A percentile compares a stretch with the other conserved stretches of the same genome.
Evolutionary conservation across 2,888 invertebrate genomes (phyloP).

Genomic region (Tachystola acroxantha): DNA sequence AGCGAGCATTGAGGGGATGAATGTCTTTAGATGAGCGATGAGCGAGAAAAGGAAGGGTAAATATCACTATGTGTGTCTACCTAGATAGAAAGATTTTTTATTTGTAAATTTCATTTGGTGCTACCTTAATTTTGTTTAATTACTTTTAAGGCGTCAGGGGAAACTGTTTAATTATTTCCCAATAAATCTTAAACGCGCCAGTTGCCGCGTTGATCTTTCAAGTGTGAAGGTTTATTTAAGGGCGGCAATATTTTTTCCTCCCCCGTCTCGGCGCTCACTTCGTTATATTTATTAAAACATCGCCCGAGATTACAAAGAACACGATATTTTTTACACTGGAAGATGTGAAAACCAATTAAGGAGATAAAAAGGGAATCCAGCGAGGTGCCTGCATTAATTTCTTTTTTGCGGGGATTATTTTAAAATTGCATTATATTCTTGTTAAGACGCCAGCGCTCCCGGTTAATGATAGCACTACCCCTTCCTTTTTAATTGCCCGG

Average conservation of each 20-base stretch:
- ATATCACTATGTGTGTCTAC: too few species aligned
- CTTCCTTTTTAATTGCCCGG: constrained; percentile 74
- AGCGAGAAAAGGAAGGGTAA: too few species aligned
- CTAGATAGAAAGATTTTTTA: too few species aligned
- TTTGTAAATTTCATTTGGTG: background rate
- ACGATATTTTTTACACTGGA: constrained; percentile 77
- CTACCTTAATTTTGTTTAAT: constrained; percentile 44
- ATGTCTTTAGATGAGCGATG: too few species aligned
- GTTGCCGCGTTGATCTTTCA: constrained; percentile 68
- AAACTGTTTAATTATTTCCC: constrained; percentile 65
- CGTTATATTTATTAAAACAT: constrained; percentile 79
- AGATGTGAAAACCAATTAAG: constrained; percentile 80
- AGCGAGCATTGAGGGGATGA: too few species aligned
- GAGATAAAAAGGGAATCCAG: constrained; percentile 77
- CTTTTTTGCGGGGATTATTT: constrained; percentile 78
- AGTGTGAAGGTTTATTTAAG: constrained; percentile 76
- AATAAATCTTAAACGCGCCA: constrained; percentile 66
- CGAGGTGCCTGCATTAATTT: constrained; percentile 78
- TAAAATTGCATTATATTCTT: constrained; percentile 79
- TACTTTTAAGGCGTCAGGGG: constrained; percentile 47
- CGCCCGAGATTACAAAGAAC: constrained; percentile 77
- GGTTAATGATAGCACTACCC: constrained; percentile 76
- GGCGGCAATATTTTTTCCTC: constrained; percentile 69
- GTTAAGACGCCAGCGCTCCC: constrained; percentile 70
- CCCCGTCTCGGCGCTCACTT: constrained; percentile 57